phyloP scores from a whole-genome alignment of 2,888 invertebrate genomes.

The Mylabris sibirica region DNA sequence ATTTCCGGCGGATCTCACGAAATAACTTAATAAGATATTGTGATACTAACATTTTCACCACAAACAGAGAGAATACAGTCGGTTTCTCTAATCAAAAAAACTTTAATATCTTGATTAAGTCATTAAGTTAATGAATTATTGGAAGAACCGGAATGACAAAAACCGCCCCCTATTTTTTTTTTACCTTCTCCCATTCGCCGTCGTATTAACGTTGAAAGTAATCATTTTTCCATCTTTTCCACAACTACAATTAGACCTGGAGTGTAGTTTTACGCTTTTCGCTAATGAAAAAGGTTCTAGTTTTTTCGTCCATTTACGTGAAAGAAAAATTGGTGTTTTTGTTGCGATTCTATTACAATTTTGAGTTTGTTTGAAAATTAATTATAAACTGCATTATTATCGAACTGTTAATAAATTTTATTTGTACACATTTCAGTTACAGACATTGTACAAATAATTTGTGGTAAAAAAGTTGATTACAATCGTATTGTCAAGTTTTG shows the following conservation, averaged over 20 bases:
- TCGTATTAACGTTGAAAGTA: constrained; percentile 20
- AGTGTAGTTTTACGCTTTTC: background rate
- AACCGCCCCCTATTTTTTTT: constrained; percentile 14
- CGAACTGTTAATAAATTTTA: background rate
- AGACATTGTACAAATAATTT: background rate
- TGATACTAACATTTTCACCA: no score
- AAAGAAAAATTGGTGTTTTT: background rate
- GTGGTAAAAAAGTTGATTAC: background rate
- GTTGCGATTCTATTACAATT: background rate
- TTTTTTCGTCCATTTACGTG: background rate
- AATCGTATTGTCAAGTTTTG: background rate
- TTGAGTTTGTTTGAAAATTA: background rate
- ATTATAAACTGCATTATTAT: constrained; percentile 1
- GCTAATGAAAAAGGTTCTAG: background rate
- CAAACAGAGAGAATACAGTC: no score
- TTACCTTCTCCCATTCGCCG: constrained; percentile 16
- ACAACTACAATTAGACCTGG: background rate
- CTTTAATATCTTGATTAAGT: constrained; percentile 8
- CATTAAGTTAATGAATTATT: constrained; percentile 41
- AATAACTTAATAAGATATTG: constrained; percentile 40
- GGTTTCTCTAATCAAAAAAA: background rate
- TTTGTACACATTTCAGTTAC: background rate
- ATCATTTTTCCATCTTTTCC: constrained; percentile 12
- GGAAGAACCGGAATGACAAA: constrained; percentile 26
- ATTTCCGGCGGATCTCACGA: constrained; percentile 47